A percentile compares a stretch with the other conserved stretches of the same genome.
These are phyloP conservation scores for Ailuropoda melanoleuca DNA, from an alignment of 2,113 vertebrate species.

Conservation along the genomic window DNA sequence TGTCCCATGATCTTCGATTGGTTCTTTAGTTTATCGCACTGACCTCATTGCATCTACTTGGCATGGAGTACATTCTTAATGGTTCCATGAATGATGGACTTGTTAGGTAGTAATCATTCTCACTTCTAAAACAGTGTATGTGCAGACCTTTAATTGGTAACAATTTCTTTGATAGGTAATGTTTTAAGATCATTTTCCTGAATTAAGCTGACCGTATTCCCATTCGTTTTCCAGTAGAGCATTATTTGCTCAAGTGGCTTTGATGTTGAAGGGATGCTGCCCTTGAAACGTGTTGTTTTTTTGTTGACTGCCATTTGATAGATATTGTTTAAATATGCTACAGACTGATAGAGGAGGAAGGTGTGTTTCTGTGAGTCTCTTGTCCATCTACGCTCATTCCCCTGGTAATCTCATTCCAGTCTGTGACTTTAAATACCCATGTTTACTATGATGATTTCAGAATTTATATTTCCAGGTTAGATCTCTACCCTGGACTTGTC, in stretches of 20 bases:
- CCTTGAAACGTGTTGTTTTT: background rate
- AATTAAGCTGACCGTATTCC: background rate
- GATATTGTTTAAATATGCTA: background rate
- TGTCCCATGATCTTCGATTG: background rate
- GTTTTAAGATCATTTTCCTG: conserved; percentile 29
- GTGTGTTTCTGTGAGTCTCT: background rate
- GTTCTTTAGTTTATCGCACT: background rate
- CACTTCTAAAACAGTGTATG: background rate
- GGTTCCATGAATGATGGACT: background rate
- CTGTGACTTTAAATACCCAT: conserved; percentile 11
- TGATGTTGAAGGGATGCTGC: background rate
- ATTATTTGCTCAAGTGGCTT: conserved; percentile 1
- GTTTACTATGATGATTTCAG: background rate
- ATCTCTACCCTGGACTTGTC: background rate
- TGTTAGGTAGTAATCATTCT: background rate
- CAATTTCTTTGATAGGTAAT: background rate
- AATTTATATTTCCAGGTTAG: background rate
- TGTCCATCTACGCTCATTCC: background rate
- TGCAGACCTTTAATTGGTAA: background rate
- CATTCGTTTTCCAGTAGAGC: background rate
- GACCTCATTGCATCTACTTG: background rate
- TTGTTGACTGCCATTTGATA: background rate
- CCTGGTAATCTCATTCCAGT: background rate
- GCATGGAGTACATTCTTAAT: background rate
- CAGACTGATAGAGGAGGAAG: background rate